Conservation (phyloP, 2,113 vertebrate species). For the Mormoops blainvillei region DNA sequence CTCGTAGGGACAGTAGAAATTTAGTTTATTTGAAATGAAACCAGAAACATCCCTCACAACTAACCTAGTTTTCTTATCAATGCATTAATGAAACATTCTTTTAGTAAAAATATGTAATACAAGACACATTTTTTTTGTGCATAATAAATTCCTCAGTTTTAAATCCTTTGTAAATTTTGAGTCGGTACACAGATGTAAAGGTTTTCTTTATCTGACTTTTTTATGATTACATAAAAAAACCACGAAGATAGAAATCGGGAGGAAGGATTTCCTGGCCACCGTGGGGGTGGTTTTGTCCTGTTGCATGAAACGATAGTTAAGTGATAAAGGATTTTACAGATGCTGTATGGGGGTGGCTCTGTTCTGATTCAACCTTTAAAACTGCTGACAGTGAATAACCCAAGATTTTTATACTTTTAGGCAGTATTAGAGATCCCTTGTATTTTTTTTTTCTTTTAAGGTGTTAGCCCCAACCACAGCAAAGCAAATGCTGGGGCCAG, state of each 20-base stretch:
- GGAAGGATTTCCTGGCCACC: conserved; percentile 71
- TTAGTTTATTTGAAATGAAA: conserved; percentile 79
- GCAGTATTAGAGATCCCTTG: conserved; percentile 80
- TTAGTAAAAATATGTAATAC: conserved; percentile 86
- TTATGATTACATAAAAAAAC: conserved; percentile 84
- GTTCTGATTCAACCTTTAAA: conserved; percentile 77
- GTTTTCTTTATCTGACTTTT: conserved; percentile 74
- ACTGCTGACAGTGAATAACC: conserved; percentile 75
- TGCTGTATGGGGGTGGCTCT: conserved; percentile 70
- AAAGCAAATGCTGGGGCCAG: conserved; percentile 82
- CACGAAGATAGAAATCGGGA: conserved; percentile 80
- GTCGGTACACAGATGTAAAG: conserved; percentile 74
- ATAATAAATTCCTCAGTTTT: conserved; percentile 80
- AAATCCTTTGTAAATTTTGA: conserved; percentile 78
- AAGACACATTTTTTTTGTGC: conserved; percentile 81
- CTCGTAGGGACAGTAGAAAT: conserved; percentile 58
- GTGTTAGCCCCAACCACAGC: conserved; percentile 77
- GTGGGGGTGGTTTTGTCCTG: conserved; percentile 60
- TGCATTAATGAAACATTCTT: conserved; percentile 79
- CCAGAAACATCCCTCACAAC: conserved; percentile 74
- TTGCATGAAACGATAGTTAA: conserved; percentile 65
- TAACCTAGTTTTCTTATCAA: conserved; percentile 78
- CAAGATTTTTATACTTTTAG: conserved; percentile 73
- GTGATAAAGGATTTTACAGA: conserved; percentile 76
- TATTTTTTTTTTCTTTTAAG: conserved; percentile 73